Evolutionary conservation across 2,888 invertebrate genomes (phyloP).

Genomic region (Tipula confusa): DNA sequence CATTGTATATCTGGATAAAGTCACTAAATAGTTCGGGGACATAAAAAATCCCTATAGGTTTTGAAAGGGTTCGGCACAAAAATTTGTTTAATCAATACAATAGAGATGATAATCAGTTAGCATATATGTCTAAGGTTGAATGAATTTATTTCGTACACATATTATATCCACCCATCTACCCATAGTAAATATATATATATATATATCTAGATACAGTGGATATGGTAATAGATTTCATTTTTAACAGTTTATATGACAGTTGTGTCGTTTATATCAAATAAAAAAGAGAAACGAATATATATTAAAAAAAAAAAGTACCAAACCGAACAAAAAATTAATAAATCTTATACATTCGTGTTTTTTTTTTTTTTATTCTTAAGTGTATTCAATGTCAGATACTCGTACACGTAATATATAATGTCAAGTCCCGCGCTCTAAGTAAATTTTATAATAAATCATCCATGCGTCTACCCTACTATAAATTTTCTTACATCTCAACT

Average conservation of each 20-base stretch:
- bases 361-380: background rate
- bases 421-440: background rate
- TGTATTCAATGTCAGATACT: background rate
- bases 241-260: background rate
- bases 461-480: background rate
- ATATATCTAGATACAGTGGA: too few relatives aligned
- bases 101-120: background rate
- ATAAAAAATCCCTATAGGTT: background rate
- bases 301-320: background rate
- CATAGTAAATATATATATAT: too few relatives aligned
- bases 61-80: background rate
- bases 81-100: constrained; percentile 1
- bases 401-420: background rate
- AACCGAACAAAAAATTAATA: background rate
- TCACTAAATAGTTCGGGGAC: constrained; percentile 25
- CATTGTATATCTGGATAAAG: background rate
- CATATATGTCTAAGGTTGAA: background rate
- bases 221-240: constrained; percentile 8
- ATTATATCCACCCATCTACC: background rate
- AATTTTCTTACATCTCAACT: background rate
- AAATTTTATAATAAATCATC: constrained; percentile 7
- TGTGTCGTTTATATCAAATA: background rate
- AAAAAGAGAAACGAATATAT: background rate
- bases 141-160: background rate
- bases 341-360: too few relatives aligned